A percentile compares a stretch with the other conserved stretches of the same genome.
These are phyloP conservation scores for Bacillus rossius DNA, from an alignment of 1,140 invertebrate genomes.

Conservation along the genomic window DNA sequence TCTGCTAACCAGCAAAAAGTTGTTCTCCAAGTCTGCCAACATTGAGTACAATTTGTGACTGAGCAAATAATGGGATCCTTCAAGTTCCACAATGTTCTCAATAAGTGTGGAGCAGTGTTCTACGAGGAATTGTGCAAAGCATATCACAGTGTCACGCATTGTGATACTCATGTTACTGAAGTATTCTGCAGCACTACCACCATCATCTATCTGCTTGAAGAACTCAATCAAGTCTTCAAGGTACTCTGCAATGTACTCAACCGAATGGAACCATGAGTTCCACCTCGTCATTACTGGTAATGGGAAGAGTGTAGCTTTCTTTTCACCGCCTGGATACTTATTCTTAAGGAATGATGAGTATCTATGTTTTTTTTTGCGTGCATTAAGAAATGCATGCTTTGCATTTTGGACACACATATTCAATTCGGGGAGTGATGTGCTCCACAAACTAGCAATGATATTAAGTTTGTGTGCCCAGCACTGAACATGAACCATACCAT, in stretches of 20 bases:
- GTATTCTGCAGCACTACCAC: no score
- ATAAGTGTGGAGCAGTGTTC: no score
- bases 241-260: not conserved
- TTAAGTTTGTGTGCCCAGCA: constrained; percentile 3
- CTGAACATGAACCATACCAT: not conserved
- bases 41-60: no score
- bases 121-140: no score
- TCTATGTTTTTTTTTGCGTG: not conserved
- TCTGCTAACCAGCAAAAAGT: no score
- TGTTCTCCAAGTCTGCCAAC: no score
- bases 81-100: no score
- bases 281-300: not conserved
- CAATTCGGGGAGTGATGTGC: not conserved
- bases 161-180: no score
- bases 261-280: not conserved
- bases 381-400: not conserved
- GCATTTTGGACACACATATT: not conserved
- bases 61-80: no score
- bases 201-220: no score
- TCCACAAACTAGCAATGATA: not conserved
- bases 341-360: not conserved
- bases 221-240: not conserved
- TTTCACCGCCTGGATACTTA: constrained; percentile 1
- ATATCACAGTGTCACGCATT: no score
- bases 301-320: not conserved